These are phyloP conservation scores for Hippocampus guttulatus DNA, from an alignment of 2,113 vertebrate species.

Conservation along the genomic window DNA sequence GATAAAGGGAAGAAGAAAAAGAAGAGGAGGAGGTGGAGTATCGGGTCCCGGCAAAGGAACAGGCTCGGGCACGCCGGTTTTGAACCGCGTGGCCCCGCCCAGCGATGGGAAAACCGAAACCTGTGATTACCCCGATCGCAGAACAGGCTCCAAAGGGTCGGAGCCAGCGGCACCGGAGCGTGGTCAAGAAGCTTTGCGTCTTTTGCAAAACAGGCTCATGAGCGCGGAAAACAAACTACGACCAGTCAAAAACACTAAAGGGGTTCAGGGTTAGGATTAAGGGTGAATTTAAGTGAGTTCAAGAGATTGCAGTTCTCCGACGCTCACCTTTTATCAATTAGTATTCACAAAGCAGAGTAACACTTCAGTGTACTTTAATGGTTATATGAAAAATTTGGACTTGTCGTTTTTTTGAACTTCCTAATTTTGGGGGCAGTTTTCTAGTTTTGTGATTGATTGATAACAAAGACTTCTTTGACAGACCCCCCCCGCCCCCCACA, in stretches of 20 bases:
- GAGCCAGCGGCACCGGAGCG: neutral
- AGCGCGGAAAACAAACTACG: neutral
- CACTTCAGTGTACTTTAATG: neutral
- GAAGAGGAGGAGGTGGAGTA: conserved; percentile 45
- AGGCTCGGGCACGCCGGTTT: conserved; percentile 71
- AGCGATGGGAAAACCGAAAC: conserved; percentile 67
- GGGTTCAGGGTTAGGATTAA: neutral
- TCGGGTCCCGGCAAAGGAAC: conserved; percentile 46
- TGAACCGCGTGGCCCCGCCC: conserved; percentile 73
- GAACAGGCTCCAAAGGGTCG: conserved; percentile 40
- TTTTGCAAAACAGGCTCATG: neutral
- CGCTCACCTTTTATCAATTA: neutral
- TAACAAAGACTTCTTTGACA: too few species aligned
- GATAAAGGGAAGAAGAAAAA: conserved; percentile 26
- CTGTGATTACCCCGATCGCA: conserved; percentile 76
- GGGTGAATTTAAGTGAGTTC: neutral
- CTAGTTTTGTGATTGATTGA: too few species aligned
- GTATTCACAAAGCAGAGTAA: neutral
- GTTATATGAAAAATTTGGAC: neutral
- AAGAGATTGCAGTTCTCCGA: neutral
- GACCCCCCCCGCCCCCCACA: too few species aligned
- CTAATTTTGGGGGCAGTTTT: too few species aligned
- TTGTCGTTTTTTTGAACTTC: too few species aligned
- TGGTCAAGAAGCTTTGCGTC: neutral
- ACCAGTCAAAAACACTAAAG: neutral